Evolutionary conservation across 1,140 invertebrate species (phyloP), one percentile per base, ranked within the genome.

Genomic region (Drosophila aff.): DNA sequence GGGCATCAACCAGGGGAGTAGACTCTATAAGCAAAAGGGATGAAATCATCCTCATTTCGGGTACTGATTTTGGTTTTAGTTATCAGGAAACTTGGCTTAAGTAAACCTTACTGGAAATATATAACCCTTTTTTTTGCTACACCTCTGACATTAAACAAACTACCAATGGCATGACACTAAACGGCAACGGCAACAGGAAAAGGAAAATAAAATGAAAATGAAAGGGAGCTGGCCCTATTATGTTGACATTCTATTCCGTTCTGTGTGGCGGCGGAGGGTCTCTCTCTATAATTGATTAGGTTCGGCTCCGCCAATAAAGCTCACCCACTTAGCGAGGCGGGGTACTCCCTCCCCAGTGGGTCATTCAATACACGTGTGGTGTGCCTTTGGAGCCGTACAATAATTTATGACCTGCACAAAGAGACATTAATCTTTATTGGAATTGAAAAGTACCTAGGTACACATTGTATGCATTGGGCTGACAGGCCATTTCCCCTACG

Each of bases 391-490:
- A 44, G 18, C 73, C 72, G 66, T 81, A 69, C 76, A 81, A 84
- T 89, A 90, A 89, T 89, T 90, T 89, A 89, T 90, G 85, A 66
- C 62, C 85, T 81, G 81, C 84, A 66, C 81, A 69, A 78, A 81
- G 71, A 81, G 85, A 72, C 84, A 89, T 89, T 89, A 84, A 89
- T 89, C 84, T 90, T 89, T 90, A 89, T 89, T 89, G 84, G 78
- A 76, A 89, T 67, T 89, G 69, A 84, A 89, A 84, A 89, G 81
- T 81, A 73, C 46, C 43, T 73, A 40, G 53, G 53, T 23, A 71
- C 38, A 72, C 36, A 58, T 38, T 31, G 66, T 67, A 83, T 64
- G 82, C 75, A 75, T 71, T 69, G 60, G 65, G 33, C 58, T 74
- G 84, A 86, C 83, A 89, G 66, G 65, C 47, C 41, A 71, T 79